These are phyloP conservation scores for Sapayoa aenigma DNA, from an alignment of 2,113 vertebrate genomes.

Conservation along the genomic window DNA sequence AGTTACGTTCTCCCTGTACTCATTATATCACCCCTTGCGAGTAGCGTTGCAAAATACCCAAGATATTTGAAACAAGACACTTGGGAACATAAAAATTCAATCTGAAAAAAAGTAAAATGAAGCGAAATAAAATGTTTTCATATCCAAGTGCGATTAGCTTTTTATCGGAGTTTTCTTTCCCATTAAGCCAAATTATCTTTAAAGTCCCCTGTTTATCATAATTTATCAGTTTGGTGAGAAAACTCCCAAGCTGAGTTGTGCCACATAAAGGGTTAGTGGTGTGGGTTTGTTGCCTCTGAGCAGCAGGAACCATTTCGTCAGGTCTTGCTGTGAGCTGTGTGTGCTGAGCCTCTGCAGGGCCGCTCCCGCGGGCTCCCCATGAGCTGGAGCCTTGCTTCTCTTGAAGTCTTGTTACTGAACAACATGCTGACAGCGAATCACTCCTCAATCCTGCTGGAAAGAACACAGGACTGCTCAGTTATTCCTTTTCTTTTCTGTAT, in stretches of 20 bases:
- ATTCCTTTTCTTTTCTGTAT: not conserved
- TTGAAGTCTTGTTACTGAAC: not conserved
- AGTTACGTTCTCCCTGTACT: not conserved
- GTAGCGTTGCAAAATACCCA: slow-evolving; percentile 13
- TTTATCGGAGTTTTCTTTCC: not conserved
- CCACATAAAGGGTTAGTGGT: not conserved
- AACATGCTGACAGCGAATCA: not conserved
- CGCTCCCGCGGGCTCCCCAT: not conserved
- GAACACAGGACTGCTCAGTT: not conserved
- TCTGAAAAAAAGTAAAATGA: not conserved
- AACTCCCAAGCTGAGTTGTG: not conserved
- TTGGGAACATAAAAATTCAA: not conserved
- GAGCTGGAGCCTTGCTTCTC: not conserved
- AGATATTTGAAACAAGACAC: slow-evolving; percentile 15
- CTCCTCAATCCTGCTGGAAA: not conserved
- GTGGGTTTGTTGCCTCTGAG: not conserved
- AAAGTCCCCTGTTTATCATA: not conserved
- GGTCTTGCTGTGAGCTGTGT: not conserved
- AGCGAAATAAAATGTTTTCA: slow-evolving; percentile 12
- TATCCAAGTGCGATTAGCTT: not conserved
- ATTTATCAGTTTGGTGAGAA: not conserved
- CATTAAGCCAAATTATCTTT: not conserved
- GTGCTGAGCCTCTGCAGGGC: not conserved
- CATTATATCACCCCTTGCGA: slow-evolving; percentile 14
- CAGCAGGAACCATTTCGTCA: not conserved